phyloP scores from a whole-genome alignment of 2,888 invertebrate genomes.

The Hofmannophila pseudospretella region DNA sequence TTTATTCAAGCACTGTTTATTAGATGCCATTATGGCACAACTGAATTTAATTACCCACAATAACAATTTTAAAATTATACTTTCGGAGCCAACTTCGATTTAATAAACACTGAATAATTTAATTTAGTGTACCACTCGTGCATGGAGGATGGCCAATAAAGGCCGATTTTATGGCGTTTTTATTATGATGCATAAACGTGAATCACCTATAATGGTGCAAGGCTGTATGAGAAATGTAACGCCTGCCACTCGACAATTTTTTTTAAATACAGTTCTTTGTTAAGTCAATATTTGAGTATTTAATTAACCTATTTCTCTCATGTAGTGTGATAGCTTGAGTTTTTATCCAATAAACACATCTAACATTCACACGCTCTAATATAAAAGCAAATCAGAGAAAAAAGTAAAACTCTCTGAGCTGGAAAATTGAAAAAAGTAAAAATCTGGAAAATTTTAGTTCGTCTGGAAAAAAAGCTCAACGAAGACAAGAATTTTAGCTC shows the following conservation, averaged over 20 bases:
- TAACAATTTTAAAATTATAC: conserved; percentile 58
- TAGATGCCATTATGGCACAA: conserved; percentile 51
- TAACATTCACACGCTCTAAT: too few species aligned
- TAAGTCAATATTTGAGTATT: too few species aligned
- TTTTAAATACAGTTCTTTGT: conserved; percentile 31
- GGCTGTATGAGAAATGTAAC: conserved; percentile 14
- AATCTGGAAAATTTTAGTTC: too few species aligned
- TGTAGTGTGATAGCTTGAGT: too few species aligned
- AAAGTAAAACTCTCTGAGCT: too few species aligned
- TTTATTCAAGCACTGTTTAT: too few species aligned
- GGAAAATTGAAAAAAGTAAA: too few species aligned
- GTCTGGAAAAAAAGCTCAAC: too few species aligned
- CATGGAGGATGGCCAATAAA: conserved; percentile 73
- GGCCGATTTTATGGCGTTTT: conserved; percentile 68
- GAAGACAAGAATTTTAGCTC: too few species aligned
- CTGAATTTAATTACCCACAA: conserved; percentile 46
- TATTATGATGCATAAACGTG: conserved; percentile 74
- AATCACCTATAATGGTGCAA: conserved; percentile 41
- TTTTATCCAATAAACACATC: too few species aligned
- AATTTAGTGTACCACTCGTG: conserved; percentile 65
- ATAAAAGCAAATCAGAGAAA: too few species aligned
- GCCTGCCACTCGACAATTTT: conserved; percentile 40
- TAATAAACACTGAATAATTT: conserved; percentile 73
- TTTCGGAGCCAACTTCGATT: conserved; percentile 65
- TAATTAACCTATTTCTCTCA: too few species aligned